Evolutionary conservation across 2,797 vertebrate species (phyloP).

Genomic region (Toxotes lorentzi): DNA sequence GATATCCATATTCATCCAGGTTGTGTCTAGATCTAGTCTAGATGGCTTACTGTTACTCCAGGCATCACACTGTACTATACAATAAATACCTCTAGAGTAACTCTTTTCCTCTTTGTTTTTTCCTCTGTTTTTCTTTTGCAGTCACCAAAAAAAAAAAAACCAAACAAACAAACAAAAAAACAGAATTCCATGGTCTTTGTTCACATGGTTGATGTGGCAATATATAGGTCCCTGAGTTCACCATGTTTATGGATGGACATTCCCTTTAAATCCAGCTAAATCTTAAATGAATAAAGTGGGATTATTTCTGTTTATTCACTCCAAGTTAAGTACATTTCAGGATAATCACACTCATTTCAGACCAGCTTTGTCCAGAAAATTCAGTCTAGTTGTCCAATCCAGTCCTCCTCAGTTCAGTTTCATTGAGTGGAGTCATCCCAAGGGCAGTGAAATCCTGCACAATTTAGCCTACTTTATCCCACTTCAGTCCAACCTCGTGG

Average conservation of each 20-base stretch:
- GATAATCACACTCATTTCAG: neutral
- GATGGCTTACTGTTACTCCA: too few relatives aligned
- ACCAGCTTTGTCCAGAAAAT: neutral
- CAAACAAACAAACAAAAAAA: too few relatives aligned
- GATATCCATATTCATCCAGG: neutral
- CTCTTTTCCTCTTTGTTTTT: too few relatives aligned
- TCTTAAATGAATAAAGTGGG: neutral
- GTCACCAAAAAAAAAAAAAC: too few relatives aligned
- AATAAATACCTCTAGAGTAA: neutral
- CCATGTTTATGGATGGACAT: neutral
- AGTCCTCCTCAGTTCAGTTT: conserved; percentile 32
- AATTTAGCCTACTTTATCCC: conserved; percentile 30
- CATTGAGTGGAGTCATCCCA: conserved; percentile 29
- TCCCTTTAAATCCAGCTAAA: neutral
- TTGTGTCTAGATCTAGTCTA: neutral
- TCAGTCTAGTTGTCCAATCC: conserved; percentile 6
- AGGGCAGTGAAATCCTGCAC: conserved; percentile 21
- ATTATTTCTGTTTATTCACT: neutral
- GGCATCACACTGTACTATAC: neutral
- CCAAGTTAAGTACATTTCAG: neutral
- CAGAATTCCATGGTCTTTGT: too few relatives aligned
- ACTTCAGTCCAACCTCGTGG: conserved; percentile 14
- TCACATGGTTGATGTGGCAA: too few relatives aligned
- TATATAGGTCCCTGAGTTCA: too few relatives aligned
- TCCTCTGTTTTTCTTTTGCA: too few relatives aligned